Conservation (phyloP, 2,113 vertebrate species). For the Sylvicapra grimmia region DNA sequence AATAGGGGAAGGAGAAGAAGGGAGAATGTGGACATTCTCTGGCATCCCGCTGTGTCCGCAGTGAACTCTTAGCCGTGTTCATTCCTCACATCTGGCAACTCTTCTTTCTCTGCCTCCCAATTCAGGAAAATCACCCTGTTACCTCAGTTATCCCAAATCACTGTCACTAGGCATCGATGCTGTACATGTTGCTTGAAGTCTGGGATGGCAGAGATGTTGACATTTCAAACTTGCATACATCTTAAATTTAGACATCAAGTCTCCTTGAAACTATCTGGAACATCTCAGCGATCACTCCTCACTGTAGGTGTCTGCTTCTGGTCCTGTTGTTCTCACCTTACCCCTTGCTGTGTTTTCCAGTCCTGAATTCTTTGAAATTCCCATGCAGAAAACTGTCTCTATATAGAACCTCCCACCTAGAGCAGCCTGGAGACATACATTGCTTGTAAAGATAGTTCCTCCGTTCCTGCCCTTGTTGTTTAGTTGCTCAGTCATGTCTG, state of each 20-base stretch:
- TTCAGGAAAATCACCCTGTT: background rate
- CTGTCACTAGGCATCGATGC: background rate
- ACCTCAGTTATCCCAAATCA: too few species aligned
- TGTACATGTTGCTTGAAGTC: background rate
- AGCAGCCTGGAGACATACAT: background rate
- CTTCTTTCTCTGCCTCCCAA: background rate
- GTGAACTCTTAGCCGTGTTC: background rate
- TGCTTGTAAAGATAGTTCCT: background rate
- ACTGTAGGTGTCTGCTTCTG: accelerated
- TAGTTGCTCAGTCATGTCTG: background rate
- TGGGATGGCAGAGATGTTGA: background rate
- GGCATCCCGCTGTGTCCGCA: background rate
- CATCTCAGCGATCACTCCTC: background rate
- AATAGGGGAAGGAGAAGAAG: background rate
- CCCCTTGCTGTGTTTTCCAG: background rate
- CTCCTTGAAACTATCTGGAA: background rate
- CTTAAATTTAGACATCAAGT: background rate
- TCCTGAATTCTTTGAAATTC: background rate
- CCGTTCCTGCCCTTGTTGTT: background rate
- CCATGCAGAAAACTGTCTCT: background rate
- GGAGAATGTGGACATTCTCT: background rate
- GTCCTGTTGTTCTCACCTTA: background rate
- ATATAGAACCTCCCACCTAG: too few species aligned
- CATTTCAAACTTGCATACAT: background rate
- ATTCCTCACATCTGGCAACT: background rate